phyloP scores from a whole-genome alignment of 1,140 invertebrate species.

The Brachionus asplanchnoidis region DNA sequence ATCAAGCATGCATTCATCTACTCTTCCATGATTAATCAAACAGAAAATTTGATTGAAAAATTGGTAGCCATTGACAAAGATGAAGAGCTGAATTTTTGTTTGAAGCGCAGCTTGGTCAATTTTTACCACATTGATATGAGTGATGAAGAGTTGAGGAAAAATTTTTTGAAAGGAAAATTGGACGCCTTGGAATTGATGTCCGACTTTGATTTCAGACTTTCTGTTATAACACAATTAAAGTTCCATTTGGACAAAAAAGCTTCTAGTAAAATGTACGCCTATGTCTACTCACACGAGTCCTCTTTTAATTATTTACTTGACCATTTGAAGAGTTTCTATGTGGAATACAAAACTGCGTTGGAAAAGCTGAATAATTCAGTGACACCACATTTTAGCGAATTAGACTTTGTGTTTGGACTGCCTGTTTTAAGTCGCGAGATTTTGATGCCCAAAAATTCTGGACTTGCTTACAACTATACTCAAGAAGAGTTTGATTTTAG shows the following conservation, averaged over 20 bases:
- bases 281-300: not conserved
- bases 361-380: not conserved
- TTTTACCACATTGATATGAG: not conserved
- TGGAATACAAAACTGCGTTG: not conserved
- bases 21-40: not conserved
- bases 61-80: not conserved
- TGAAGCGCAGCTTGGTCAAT: not conserved
- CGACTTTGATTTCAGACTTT: conserved; percentile 22
- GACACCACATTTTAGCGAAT: conserved; percentile 36
- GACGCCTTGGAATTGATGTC: conserved; percentile 30
- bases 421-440: conserved; percentile 14
- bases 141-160: not conserved
- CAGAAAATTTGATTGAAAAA: conserved; percentile 21
- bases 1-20: not conserved
- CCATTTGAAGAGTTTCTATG: conserved; percentile 13
- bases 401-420: conserved; percentile 29
- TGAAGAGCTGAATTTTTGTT: not conserved
- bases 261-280: not conserved
- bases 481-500: conserved; percentile 17
- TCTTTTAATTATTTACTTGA: conserved; percentile 37
- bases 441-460: not conserved
- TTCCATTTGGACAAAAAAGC: not conserved
- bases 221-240: conserved; percentile 22
- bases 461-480: conserved; percentile 5
- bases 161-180: not conserved